These are phyloP conservation scores for Ammodytes marinus DNA, from an alignment of 2,113 vertebrate genomes.

Conservation along the genomic window DNA sequence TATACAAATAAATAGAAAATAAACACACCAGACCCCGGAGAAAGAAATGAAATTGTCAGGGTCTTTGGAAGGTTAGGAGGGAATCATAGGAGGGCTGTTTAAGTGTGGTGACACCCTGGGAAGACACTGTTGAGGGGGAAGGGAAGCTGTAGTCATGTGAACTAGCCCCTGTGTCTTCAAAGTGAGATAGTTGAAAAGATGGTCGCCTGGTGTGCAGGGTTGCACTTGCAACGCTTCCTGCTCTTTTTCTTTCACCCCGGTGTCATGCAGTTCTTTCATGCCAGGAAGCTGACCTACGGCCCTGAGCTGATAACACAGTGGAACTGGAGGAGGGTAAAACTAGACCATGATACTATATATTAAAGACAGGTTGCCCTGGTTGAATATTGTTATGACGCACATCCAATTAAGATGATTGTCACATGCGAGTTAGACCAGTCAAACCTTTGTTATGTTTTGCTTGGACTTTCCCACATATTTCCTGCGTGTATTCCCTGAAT, in stretches of 20 bases:
- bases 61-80: constrained; percentile 28
- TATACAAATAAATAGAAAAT: neutral
- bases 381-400: neutral
- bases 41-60: constrained; percentile 20
- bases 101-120: constrained; percentile 21
- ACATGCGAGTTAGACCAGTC: neutral
- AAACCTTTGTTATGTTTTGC: neutral
- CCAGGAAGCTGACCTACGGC: neutral
- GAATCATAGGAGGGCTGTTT: constrained; percentile 1
- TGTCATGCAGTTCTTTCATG: constrained; percentile 32
- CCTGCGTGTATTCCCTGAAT: no score
- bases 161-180: constrained; percentile 26
- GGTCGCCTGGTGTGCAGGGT: constrained; percentile 18
- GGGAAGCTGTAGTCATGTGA: constrained; percentile 36
- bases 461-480: neutral
- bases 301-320: constrained; percentile 3
- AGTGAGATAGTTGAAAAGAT: constrained; percentile 26
- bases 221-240: neutral
- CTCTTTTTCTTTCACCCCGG: constrained; percentile 8
- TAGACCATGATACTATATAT: neutral
- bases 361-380: neutral
- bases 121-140: constrained; percentile 35
- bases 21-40: neutral
- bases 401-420: neutral
- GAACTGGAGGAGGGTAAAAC: neutral